Base-by-base conservation (phyloP, 2,888 invertebrate species). In the Stenurella melanura region DNA sequence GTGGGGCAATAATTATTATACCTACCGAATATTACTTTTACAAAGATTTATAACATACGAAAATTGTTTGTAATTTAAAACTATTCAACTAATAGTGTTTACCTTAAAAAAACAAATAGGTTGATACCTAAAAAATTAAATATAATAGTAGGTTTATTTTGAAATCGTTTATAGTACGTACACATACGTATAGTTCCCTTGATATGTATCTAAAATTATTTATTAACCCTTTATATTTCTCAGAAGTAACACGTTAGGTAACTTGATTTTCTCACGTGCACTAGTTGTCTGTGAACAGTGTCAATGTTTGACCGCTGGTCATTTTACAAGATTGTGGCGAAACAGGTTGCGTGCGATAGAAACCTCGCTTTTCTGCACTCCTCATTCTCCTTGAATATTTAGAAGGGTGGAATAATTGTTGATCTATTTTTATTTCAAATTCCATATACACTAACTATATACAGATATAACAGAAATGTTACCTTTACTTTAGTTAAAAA, bases 231-330 rank as follows among this genome's bases (percentile, higher is more conserved):
- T 34, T 34, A 34, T 34, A 34, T 34, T 34, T 34, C 30, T 42
- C 7, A 42, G 9, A 72, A 66, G 78, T 78, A 78, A 72, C 64
- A 56, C 19, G 61, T 72, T 72, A 26, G 63, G 50, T 61, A 61
- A 30, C 34, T 58, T 69, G n/a, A 42, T 38, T 18, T 78, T 78
- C 78, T 75, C 78, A 78, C 50, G 73, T 64, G 68, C 54, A 72
- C 26, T 61, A 18, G 21, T 58, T 10, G 10, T 34, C 10, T 54
- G 50, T n/a, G 6, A 34, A 64, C 63, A 73, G 63, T 70, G n/a
- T 70, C 34, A 67, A n/a, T 67, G n/a, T 63, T 34, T 76, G 73
- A 73, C 72, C 75, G 71, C 54, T 72, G 75, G 75, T 75, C 75
- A 75, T 19, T 75, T 26, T 71, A 15, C 11, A 17, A 42, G 42